Base-by-base conservation (phyloP, 2,797 vertebrate species). In the Phrynocephalus guinanensis region DNA sequence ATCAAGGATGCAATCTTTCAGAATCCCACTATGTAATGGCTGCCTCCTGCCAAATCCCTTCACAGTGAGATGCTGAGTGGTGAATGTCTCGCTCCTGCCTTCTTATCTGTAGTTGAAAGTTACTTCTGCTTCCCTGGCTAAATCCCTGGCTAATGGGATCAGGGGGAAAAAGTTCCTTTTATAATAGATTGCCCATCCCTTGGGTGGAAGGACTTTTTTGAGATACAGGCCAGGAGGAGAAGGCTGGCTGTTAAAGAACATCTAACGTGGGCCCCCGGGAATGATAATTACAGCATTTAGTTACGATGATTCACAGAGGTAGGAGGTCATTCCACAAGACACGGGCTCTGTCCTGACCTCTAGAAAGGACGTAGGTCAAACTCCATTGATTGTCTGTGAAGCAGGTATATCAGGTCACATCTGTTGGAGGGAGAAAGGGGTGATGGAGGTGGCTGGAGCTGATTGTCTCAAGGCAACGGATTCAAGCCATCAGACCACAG, bases 111-210 rank as follows among this genome's bases (percentile, higher is more conserved):
- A 87, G 93, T 95, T 95, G 93, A 95, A 93, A 84, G 90, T 88
- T 91, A 88, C 30, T 88, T 85, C 83, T 85, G 0, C 90, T 91
- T 94, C 90, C 91, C 92, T 88, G 92, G 91, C 91, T 94, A 95
- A 95, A 91, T 94, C 90, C 91, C 92, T 88, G 92, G 91, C 91
- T 94, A 95, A 95, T 93, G 92, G 93, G 95, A 91, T 95, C 93
- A 93, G 87, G 38, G 38, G 38, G 38, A 44, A 90, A 66, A 85
- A 33, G 80, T 88, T 93, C 91, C 91, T 87, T 93, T 83, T 78
- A 26, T 95, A 95, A 95, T 92, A 93, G 90, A 93, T 95, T 92
- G 89, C 82, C 87, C 89, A 80, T 94, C 90, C 92, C 94, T 77
- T 0, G 76, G 81, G 92, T 91, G 24, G 82, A 93, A 91, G 88